phyloP scores from a whole-genome alignment of 2,888 invertebrate genomes.

The Agapostemon virescens region DNA sequence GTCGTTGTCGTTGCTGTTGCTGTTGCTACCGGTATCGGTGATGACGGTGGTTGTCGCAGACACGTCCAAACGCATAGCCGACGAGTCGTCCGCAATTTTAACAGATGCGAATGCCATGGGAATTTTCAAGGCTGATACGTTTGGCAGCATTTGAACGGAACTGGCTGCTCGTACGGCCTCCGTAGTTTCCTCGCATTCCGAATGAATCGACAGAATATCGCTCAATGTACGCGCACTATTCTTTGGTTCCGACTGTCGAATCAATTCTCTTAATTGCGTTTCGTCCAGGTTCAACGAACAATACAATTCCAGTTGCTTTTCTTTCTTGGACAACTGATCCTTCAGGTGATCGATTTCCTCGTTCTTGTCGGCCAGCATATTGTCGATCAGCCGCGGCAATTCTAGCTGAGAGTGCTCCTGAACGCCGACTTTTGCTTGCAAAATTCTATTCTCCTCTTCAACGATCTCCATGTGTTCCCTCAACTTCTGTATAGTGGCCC shows the following conservation, averaged over 20 bases:
- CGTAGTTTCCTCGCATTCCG: constrained; percentile 85
- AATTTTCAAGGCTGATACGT: constrained; percentile 71
- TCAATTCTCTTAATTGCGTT: constrained; percentile 81
- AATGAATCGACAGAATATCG: constrained; percentile 86
- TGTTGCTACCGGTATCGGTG: too few relatives aligned
- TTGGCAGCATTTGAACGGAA: constrained; percentile 62
- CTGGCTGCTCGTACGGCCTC: constrained; percentile 74
- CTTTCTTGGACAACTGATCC: constrained; percentile 82
- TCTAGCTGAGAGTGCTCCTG: constrained; percentile 79
- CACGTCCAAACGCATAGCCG: constrained; percentile 47
- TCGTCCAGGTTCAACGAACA: constrained; percentile 84
- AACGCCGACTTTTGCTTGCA: constrained; percentile 73
- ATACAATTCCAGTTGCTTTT: constrained; percentile 81
- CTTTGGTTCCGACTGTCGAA: constrained; percentile 81
- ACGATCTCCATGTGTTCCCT: constrained; percentile 74
- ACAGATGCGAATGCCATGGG: constrained; percentile 23
- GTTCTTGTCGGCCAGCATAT: constrained; percentile 86
- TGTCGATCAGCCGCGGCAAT: constrained; percentile 83
- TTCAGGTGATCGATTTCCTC: constrained; percentile 85
- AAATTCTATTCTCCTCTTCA: constrained; percentile 77
- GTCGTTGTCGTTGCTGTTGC: constrained; percentile 25
- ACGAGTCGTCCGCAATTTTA: constrained; percentile 60
- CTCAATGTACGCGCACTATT: constrained; percentile 87
- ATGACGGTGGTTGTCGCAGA: neutral
- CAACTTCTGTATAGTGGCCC: constrained; percentile 76